A percentile compares a stretch with the other conserved stretches of the same genome.
These are phyloP conservation scores for Drosophila grimshawi DNA, from an alignment of 1,140 invertebrate species.

Conservation along the genomic window DNA sequence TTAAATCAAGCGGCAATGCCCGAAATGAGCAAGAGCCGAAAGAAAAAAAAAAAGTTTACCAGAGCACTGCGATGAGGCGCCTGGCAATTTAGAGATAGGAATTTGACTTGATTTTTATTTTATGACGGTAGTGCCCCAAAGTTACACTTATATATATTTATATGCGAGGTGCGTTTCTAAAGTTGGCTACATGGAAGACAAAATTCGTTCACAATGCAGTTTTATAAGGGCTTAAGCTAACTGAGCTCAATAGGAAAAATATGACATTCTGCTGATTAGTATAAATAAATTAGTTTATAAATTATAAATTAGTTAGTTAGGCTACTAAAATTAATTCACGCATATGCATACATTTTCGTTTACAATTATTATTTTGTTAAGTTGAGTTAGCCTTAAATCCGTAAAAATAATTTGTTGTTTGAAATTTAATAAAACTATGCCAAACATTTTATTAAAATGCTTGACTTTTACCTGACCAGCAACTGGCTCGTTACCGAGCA, in stretches of 20 bases:
- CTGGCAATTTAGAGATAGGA: slow-evolving; percentile 50
- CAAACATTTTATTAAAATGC: slow-evolving; percentile 2
- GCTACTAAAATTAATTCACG: too few relatives aligned
- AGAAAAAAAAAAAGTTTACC: slow-evolving; percentile 59
- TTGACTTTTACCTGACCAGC: background rate
- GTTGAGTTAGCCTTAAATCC: too few relatives aligned
- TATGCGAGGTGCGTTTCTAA: slow-evolving; percentile 7
- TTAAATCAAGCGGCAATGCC: slow-evolving; percentile 71
- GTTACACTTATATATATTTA: background rate
- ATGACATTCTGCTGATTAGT: too few relatives aligned
- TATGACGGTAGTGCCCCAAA: slow-evolving; percentile 32
- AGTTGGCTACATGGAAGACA: background rate
- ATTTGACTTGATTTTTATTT: slow-evolving; percentile 64
- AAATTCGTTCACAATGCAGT: too few relatives aligned
- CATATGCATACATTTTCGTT: too few relatives aligned
- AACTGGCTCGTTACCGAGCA: slow-evolving; percentile 7
- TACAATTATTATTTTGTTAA: too few relatives aligned
- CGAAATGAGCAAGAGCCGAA: slow-evolving; percentile 28
- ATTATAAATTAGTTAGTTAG: too few relatives aligned
- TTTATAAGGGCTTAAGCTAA: too few relatives aligned
- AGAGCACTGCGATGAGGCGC: background rate
- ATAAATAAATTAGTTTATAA: too few relatives aligned
- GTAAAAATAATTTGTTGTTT: background rate
- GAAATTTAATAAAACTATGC: slow-evolving; percentile 7
- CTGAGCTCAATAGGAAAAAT: too few relatives aligned